phyloP scores from a whole-genome alignment of 23 tunicate species.

The Styela clava region DNA sequence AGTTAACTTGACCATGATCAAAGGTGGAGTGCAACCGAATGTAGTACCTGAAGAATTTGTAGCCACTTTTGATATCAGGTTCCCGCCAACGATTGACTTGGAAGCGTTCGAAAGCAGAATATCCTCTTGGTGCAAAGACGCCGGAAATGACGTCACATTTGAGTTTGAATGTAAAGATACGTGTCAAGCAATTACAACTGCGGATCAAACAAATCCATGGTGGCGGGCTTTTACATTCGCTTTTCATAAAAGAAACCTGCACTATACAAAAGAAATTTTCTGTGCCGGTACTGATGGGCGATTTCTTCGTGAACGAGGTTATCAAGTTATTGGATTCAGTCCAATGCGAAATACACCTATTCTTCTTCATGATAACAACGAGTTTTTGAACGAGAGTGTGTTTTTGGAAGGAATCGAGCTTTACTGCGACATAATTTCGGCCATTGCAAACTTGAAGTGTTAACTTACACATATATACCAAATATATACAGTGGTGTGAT shows the following conservation, averaged over 20 bases:
- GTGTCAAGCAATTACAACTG: conserved; percentile 12
- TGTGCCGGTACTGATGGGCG: conserved; percentile 27
- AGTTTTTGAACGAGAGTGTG: conserved; percentile 70
- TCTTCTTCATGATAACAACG: conserved; percentile 91
- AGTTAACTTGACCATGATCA: conserved; percentile 55
- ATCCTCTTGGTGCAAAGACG: conserved; percentile 70
- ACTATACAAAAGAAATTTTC: background rate
- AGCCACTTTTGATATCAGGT: conserved; percentile 76
- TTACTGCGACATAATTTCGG: conserved; percentile 66
- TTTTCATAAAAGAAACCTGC: conserved; percentile 7
- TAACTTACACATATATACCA: too few relatives aligned
- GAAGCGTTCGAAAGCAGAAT: conserved; percentile 28
- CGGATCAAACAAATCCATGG: conserved; percentile 55
- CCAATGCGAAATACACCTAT: conserved; percentile 94
- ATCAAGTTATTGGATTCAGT: conserved; percentile 82
- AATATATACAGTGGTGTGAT: too few relatives aligned
- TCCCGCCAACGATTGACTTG: conserved; percentile 61
- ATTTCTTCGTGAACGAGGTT: conserved; percentile 28
- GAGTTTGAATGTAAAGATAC: conserved; percentile 35
- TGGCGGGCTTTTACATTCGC: conserved; percentile 63
- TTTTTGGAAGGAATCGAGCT: conserved; percentile 85
- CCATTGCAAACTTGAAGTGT: conserved; percentile 41
- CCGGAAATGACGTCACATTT: conserved; percentile 62
- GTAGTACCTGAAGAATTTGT: conserved; percentile 84
- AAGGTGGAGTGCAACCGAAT: conserved; percentile 86